Percentiles rank a stretch among this genome's conserved stretches.
Conservation (phyloP, 2,113 vertebrate genomes). For the Cichladusa arquata region DNA sequence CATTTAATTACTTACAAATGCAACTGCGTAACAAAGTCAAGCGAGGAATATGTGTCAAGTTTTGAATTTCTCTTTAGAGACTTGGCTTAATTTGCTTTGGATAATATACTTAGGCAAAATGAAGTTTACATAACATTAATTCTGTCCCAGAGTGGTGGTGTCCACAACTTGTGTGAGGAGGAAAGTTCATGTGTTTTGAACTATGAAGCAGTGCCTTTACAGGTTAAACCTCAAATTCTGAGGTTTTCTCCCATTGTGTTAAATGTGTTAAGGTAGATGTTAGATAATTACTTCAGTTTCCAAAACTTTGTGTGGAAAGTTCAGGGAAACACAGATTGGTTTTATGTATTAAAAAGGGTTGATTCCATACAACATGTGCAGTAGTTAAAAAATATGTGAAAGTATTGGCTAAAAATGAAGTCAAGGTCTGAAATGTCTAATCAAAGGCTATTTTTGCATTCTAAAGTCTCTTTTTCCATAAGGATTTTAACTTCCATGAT, state of each 20-base stretch:
- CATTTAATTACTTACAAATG: conserved; percentile 30
- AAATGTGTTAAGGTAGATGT: background rate
- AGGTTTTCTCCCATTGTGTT: background rate
- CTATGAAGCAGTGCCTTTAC: background rate
- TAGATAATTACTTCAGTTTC: background rate
- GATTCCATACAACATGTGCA: background rate
- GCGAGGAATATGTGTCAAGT: background rate
- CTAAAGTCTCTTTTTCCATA: background rate
- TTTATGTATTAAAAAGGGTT: background rate
- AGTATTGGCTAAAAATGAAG: background rate
- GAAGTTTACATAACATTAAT: background rate
- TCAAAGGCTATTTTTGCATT: background rate
- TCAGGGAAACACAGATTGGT: too few relatives aligned
- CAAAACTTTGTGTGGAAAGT: background rate
- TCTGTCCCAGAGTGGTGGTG: background rate
- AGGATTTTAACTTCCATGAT: background rate
- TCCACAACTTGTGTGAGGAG: background rate
- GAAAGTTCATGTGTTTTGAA: background rate
- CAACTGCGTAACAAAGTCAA: conserved; percentile 1
- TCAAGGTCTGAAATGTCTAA: background rate
- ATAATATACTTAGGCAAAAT: background rate
- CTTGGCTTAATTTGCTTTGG: conserved; percentile 20
- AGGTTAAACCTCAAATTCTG: background rate
- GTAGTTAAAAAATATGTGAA: background rate
- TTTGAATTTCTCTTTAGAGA: conserved; percentile 8